Base-by-base conservation (phyloP, 2,113 vertebrate genomes). In the Paraplagusia blochii region DNA sequence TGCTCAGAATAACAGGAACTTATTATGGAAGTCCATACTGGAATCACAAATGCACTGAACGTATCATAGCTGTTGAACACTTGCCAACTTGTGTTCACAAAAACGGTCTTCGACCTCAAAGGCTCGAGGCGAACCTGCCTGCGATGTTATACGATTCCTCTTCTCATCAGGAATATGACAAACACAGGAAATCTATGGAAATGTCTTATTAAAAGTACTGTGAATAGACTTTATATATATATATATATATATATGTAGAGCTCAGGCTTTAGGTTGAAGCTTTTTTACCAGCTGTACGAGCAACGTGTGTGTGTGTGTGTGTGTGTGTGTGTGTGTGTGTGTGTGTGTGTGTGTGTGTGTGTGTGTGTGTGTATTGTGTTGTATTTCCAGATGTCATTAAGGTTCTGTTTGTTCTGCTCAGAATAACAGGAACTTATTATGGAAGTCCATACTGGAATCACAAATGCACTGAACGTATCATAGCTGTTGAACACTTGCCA, bases 101-200 rank as follows among this genome's bases (percentile, higher is more conserved):
- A 48, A 48, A 33, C 61, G 62, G 68, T 71, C 71, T 72, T 36
- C 7, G 13, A 53, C 33, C 53, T 16, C 10, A 60, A 59, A 29
- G n/a, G 51, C 71, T 49, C 15, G 7, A 63, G 60, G 55, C 64
- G n/a, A 73, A 66, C 40, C 46, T 51, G 50, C 53, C 49, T 52
- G 14, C 56, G 35, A 73, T 58, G 65, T 52, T 53, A 51, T 35
- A 43, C 11, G 59, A 71, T 50, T 36, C 19, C 53, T 69, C 72
- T 56, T 50, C 58, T 66, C 71, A 60, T 33, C 22, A 16, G 12
- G 36, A 58, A 36, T 11, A 16, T 56, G 43, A 51, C 52, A 45
- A 63, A 72, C 69, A 79, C 17, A 66, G 73, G 53, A 74, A 81
- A 77, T 73, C 53, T 71, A 77, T 77, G 77, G 75, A 81, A 79